Evolutionary conservation across 2,113 vertebrate genomes (phyloP).

Genomic region (Bagarius yarrelli): DNA sequence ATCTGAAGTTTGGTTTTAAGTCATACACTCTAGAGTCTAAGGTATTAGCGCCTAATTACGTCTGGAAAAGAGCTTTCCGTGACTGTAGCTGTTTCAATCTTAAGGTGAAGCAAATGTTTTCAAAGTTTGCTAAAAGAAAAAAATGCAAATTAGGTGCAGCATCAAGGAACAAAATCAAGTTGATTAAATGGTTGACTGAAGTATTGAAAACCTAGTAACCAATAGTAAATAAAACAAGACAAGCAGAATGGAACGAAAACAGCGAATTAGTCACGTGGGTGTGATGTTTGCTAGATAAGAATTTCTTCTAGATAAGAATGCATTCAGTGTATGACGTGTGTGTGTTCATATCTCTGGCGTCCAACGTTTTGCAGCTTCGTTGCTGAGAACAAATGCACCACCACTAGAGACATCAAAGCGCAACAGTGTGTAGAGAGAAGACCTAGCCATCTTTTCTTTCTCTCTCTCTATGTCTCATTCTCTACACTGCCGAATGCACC

Average conservation of each 20-base stretch:
- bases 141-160: too few relatives aligned
- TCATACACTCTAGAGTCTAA: not conserved
- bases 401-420: constrained; percentile 44
- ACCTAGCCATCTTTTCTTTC: not conserved
- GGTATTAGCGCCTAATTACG: not conserved
- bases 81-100: too few relatives aligned
- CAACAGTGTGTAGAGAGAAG: constrained; percentile 35
- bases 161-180: too few relatives aligned
- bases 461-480: constrained; percentile 25
- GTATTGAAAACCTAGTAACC: too few relatives aligned
- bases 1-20: not conserved
- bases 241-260: too few relatives aligned
- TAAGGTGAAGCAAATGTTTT: too few relatives aligned
- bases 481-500: constrained; percentile 26
- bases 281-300: too few relatives aligned
- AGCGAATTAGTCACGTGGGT: too few relatives aligned
- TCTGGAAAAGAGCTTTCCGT: not conserved
- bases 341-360: not conserved
- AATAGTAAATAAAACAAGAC: too few relatives aligned
- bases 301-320: too few relatives aligned
- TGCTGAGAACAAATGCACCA: constrained; percentile 28
- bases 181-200: too few relatives aligned
- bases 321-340: not conserved
- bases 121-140: too few relatives aligned
- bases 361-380: not conserved